A percentile compares a stretch with the other conserved stretches of the same genome.
Evolutionary conservation across 2,888 invertebrate species (phyloP).

Genomic region (Rhyacophila evoluta): DNA sequence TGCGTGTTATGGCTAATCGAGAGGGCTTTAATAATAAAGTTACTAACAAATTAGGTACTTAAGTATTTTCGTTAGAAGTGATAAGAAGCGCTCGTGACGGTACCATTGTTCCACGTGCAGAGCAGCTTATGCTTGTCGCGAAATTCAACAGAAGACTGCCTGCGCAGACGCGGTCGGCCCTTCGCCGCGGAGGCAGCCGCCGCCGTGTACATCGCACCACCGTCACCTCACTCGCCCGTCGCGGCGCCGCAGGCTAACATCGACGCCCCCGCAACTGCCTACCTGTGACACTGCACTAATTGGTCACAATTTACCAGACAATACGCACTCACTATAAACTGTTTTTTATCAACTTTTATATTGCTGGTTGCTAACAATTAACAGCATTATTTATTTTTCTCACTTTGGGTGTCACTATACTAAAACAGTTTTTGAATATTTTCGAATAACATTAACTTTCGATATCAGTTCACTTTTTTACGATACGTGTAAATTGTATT

Average conservation of each 20-base stretch:
- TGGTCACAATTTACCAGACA: neutral
- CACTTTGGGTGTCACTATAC: too few species aligned
- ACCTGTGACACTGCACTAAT: neutral
- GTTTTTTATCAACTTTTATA: too few species aligned
- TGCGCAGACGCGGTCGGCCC: conserved; percentile 49
- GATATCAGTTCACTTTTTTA: too few species aligned
- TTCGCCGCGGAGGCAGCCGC: conserved; percentile 46
- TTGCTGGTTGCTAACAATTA: too few species aligned
- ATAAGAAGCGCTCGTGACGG: neutral
- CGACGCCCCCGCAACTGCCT: neutral
- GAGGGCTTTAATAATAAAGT: too few species aligned
- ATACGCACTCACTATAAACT: neutral
- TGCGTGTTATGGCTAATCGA: too few species aligned
- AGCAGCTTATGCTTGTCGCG: conserved; percentile 52
- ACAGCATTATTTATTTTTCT: too few species aligned
- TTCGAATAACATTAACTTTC: too few species aligned
- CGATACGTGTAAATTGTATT: too few species aligned
- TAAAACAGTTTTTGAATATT: too few species aligned
- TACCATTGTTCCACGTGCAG: conserved; percentile 53
- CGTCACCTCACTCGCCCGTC: neutral
- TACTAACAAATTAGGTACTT: too few species aligned
- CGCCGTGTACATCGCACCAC: conserved; percentile 30
- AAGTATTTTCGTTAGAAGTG: too few species aligned
- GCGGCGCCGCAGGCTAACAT: conserved; percentile 1
- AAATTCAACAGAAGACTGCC: conserved; percentile 47